Conservation (phyloP, 1,140 invertebrate genomes). For the Nautilus pompilius region DNA sequence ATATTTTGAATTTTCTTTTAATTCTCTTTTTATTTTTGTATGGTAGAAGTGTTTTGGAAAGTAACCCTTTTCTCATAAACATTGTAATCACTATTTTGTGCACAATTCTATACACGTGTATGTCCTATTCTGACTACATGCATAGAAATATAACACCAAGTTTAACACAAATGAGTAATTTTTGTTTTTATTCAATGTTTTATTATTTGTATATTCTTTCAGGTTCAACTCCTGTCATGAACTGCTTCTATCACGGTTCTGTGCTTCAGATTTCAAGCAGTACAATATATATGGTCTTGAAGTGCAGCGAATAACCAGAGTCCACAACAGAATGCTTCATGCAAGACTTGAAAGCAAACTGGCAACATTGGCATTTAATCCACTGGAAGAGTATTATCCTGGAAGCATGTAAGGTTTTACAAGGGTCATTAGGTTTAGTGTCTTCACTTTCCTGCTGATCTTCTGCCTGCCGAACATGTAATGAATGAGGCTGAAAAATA, state of each 20-base stretch:
- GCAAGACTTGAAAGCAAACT: constrained; percentile 50
- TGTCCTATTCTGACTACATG: too few species aligned
- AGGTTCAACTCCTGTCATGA: constrained; percentile 55
- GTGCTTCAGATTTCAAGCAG: constrained; percentile 46
- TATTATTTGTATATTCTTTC: constrained; percentile 10
- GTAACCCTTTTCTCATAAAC: too few species aligned
- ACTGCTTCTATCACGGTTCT: constrained; percentile 52
- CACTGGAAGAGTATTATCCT: constrained; percentile 34
- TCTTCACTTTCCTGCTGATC: not conserved
- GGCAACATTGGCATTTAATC: constrained; percentile 28
- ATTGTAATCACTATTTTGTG: too few species aligned
- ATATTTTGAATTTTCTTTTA: too few species aligned
- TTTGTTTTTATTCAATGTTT: not conserved
- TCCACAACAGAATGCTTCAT: constrained; percentile 50
- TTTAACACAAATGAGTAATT: not conserved
- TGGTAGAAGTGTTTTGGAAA: too few species aligned
- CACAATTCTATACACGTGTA: too few species aligned
- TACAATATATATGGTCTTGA: constrained; percentile 47
- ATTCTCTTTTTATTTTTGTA: too few species aligned
- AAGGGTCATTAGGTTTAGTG: not conserved
- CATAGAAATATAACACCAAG: too few species aligned
- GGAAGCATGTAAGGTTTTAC: constrained; percentile 27
- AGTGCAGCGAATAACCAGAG: constrained; percentile 45
- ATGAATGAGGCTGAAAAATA: too few species aligned
- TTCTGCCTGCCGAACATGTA: too few species aligned